Base-by-base conservation (phyloP, 2,888 invertebrate species). In the Spodoptera exigua region DNA sequence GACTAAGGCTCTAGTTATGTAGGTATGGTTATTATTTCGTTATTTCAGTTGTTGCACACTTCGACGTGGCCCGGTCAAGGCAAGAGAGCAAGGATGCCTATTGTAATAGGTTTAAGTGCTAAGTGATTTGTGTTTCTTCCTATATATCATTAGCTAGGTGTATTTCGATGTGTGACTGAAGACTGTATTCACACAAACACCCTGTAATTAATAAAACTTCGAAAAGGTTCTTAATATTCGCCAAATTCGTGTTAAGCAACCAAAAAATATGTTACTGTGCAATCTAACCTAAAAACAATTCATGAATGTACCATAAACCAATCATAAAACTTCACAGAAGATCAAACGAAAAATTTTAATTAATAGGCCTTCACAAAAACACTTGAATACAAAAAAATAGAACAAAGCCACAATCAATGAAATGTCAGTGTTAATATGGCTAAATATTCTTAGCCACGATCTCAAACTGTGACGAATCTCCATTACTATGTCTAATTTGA, bases 401-500 rank as follows among this genome's bases (percentile, higher is more conserved):
- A 55, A 70, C 65, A 69, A 64, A 60, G 44, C 59, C 37, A 44
- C 39, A 48, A 32, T 61, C 40, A 43, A 46, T 17, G 39, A 43
- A 54, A 51, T 57, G 43, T 48, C 43, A 18, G 48, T 53, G 65
- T 74, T 64, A 71, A 74, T 76, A 78, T 75, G 61, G 61, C 68
- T 77, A 40, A 61, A 64, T 66, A 58, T 77, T 62, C 73, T 59
- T 58, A 54, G 51, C 59, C 59, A 54, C 48, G 41, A 49, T 37
- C 36, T 44, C 56, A 51, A 51, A 47, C 48, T 70, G 77, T 73
- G 44, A 44, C 78, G 54, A 76, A 81, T 80, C 56, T 41, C 16
- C 65, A 76, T 74, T 63, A 67, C 76, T 75, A 78, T 80, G 69
- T 65, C 78, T 70, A 81, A 81, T 81, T 75, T 54, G 54, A 78